Base-by-base conservation (phyloP, 1,140 invertebrate genomes). In the Anagrus nilaparvatae region DNA sequence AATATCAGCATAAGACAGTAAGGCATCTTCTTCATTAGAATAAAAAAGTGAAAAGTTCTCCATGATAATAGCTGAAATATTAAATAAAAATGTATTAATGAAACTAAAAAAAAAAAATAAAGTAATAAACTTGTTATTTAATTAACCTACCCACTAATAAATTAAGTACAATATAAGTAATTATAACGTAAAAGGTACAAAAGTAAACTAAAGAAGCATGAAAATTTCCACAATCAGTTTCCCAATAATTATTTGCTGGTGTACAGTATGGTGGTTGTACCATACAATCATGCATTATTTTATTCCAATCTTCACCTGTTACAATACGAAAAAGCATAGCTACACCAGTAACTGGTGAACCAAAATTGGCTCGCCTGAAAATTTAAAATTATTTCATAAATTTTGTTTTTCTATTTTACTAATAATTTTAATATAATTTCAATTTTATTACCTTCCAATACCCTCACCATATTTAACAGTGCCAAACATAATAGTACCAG, bases 261-360 rank as follows among this genome's bases (percentile, higher is more conserved):
- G 91, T 93, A 67, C 95, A 99, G 72, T 93, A 96, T 9, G 95
- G 96, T 12, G 91, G 92, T 67, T 88, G 83, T 44, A 97, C 83
- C 93, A 98, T 98, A 64, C 94, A 98, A 63, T 99, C 96, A 69
- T 99, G 97, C 96, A 99, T 99, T 33, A 99, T 98, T 73, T 99
- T 98, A 67, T 99, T 99, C 97, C 97, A 99, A 71, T 99, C 97
- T 74, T 99, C 97, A 18, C 97, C 97, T 1, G 97, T 99, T 1
- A 99, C 95, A 52, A 98, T 99, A 40, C 97, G 81, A 69, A 99
- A 99, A 40, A 99, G 69, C 81, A 99, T 92, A 8, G 93, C 91
- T 20, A 99, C 89, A 37, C 96, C 95, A 48, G 91, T 93, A 8
- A 92, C 86, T 1, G 95, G 93, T 14, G 92, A 96, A 50, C 90